Evolutionary conservation across 1,140 invertebrate genomes (phyloP), one percentile per base, ranked within the genome.

Genomic region (Drosophila funebris): DNA sequence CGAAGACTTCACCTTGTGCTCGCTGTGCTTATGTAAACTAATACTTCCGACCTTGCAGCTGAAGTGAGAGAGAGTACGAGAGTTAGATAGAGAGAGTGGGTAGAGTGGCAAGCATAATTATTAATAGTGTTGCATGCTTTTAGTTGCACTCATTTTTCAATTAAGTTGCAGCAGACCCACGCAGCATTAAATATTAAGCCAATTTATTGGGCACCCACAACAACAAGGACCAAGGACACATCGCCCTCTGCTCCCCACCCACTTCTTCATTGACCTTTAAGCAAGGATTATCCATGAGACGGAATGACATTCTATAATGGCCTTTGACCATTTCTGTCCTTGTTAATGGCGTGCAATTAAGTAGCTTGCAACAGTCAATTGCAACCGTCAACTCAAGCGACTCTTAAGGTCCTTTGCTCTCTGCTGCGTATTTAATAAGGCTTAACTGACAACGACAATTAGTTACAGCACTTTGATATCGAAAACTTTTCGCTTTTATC

Each of bases 271-370:
- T 79, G 83, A 88, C 83, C 83, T 88, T 83, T 82, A 22, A 9
- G 43, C 72, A 73, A 79, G 78, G 73, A 83, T 82, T 71, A 52
- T 24, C 53, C 20, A 9, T 22, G 41, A 52, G 39, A 20, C 20
- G 36, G 14, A 41, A n/a, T 39, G 60, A 46, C 60, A 44, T 48
- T 31, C 20, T 46, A 9, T 20, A 33, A 31, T 57, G 62, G 7
- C 43, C 54, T 4, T 57, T 50, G 22, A 31, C 16, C 39, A 56
- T 5, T 43, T 24, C 0, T 13, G 24, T 66, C 75, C 78, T 73
- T 78, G 76, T 46, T 76, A 88, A 83, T 88, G 54, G 66, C 31
- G 44, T 50, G 33, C 79, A 76, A 83, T 88, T 83, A 79, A 74
- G 37, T 82, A 43, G 46, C 41, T 62, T 29, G 71, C 44, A 69